Conservation (phyloP, 64 coral and sea anemone genomes). For the Pocillopora damicornis region DNA sequence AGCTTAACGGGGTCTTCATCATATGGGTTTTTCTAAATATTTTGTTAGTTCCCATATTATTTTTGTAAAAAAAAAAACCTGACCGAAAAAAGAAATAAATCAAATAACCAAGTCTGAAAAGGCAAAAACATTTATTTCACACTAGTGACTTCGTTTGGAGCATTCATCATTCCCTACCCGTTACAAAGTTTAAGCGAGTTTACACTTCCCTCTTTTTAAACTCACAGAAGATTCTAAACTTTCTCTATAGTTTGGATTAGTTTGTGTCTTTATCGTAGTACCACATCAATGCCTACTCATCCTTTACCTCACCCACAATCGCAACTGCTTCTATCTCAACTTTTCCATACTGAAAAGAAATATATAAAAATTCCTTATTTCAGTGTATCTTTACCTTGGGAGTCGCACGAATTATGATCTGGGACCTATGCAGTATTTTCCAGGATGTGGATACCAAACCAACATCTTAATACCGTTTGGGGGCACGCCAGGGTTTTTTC, state of each 20-base stretch:
- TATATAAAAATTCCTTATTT: neutral
- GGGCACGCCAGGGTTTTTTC: too few relatives aligned
- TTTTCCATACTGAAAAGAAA: constrained; percentile 58
- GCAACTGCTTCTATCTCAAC: constrained; percentile 97
- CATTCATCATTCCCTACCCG: neutral
- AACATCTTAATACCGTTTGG: too few relatives aligned
- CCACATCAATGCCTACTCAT: constrained; percentile 46
- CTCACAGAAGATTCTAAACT: too few relatives aligned
- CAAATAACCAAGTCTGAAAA: neutral
- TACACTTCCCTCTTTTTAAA: too few relatives aligned
- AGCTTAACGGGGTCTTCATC: too few relatives aligned
- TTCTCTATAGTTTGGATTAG: too few relatives aligned
- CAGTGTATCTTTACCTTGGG: too few relatives aligned
- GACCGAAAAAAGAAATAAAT: neutral
- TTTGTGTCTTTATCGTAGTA: neutral
- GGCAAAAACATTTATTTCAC: neutral
- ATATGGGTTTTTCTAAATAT: too few relatives aligned
- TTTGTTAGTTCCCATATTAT: neutral
- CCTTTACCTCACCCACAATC: constrained; percentile 79
- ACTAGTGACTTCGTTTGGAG: neutral
- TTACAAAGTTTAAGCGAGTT: too few relatives aligned
- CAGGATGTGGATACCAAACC: too few relatives aligned
- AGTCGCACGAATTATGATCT: neutral
- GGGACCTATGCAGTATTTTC: too few relatives aligned
- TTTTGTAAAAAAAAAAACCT: neutral